Base-by-base conservation (phyloP, 2,113 vertebrate species). In the Anoura caudifer region DNA sequence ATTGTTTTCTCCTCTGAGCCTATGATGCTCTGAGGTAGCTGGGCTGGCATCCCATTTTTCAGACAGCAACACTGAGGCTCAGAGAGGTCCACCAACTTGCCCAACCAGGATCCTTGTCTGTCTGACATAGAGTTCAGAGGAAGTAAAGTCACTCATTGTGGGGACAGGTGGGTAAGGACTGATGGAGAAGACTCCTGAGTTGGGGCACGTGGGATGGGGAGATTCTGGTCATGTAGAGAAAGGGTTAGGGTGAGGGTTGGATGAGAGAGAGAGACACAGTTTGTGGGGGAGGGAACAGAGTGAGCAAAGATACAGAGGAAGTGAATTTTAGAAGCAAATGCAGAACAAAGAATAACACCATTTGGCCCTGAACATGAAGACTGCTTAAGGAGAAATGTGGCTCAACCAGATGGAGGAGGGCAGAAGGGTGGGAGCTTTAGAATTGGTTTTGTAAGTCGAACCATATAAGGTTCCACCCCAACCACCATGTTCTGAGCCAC, bases 141-240 rank as follows among this genome's bases (percentile, higher is more conserved):
- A 41, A 15, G 11, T n/a, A 33, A 20, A 28, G 17, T 24, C 33
- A 38, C 14, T 11, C 50, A 26, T 14, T 12, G 50, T 43, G 2
- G 15, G 3, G 73, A 0, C 9, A 41, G 41, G 69, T 0, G 12
- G 15, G 5, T 11, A 43, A 36, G 24, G 9, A 31, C n/a, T 15
- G 20, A 15, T 15, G 52, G 52, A 17, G 26, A 54, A 24, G 52
- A 22, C 47, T 5, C 8, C 15, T 4, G 54, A 52, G 38, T 50
- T 17, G 36, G 31, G 38, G n/a, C 12, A 7, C 0, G 1, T 56
- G 19, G 33, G 26, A 15, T 1, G 22, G 69, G 77, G 19, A 59
- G n/a, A 41, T 50, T 41, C 17, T 38, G n/a, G 52, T 31, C 45
- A 8, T 13, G 33, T 56, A 15, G 22, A 86, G 54, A 31, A 77